Evolutionary conservation across 1,140 invertebrate species (phyloP).

Genomic region (Drosophila seguyi): DNA sequence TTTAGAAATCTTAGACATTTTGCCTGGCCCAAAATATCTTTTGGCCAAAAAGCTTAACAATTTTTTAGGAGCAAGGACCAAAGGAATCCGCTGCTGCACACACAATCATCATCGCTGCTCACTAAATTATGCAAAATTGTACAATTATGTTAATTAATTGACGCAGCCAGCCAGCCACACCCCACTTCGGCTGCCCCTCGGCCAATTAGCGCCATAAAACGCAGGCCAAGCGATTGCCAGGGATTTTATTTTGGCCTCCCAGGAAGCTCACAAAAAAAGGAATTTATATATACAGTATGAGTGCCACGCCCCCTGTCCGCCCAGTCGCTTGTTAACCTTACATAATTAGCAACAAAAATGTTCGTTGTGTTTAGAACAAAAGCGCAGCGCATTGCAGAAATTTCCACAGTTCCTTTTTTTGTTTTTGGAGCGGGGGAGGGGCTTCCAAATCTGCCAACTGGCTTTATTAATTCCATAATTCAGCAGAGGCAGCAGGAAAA

Average conservation of each 20-base stretch:
- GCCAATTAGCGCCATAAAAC: constrained; percentile 78
- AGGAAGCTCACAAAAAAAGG: constrained; percentile 18
- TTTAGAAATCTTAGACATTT: neutral
- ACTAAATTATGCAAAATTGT: constrained; percentile 79
- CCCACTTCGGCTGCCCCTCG: neutral
- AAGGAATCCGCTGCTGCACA: constrained; percentile 10
- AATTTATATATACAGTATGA: constrained; percentile 29
- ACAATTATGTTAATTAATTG: constrained; percentile 83
- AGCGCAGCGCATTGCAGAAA: constrained; percentile 71
- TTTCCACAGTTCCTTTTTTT: constrained; percentile 25
- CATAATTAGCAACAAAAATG: constrained; percentile 78
- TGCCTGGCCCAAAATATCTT: neutral
- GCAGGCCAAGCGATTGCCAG: constrained; percentile 63
- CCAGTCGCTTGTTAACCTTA: constrained; percentile 65
- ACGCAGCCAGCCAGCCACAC: constrained; percentile 47
- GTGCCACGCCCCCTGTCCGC: constrained; percentile 27
- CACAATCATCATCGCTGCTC: constrained; percentile 48
- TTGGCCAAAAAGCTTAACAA: neutral
- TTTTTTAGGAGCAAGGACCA: constrained; percentile 14
- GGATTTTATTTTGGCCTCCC: constrained; percentile 61
- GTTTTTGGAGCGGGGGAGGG: neutral
- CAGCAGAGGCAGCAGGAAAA: constrained; percentile 48
- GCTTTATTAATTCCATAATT: constrained; percentile 83
- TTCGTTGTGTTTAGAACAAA: constrained; percentile 79
- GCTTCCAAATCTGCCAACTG: constrained; percentile 57